Conservation (phyloP, 2,888 invertebrate genomes). For the Saturnia japonica region DNA sequence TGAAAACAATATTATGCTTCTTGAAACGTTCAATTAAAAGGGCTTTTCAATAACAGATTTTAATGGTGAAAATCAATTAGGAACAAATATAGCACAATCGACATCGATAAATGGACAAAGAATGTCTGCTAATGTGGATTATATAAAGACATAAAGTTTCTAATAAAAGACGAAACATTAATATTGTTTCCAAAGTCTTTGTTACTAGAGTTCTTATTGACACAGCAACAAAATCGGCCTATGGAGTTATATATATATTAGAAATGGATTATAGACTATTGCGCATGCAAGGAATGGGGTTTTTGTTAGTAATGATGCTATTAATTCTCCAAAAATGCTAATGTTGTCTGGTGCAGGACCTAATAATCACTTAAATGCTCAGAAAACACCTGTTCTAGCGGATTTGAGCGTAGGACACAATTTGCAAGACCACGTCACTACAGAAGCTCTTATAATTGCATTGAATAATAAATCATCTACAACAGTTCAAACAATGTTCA, state of each 20-base stretch:
- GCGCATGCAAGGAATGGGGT: slow-evolving; percentile 83
- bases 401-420: slow-evolving; percentile 88
- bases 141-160: slow-evolving; percentile 85
- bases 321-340: slow-evolving; percentile 84
- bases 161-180: slow-evolving; percentile 73
- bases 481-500: slow-evolving; percentile 55
- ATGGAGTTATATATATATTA: slow-evolving; percentile 64
- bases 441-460: slow-evolving; percentile 73
- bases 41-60: slow-evolving; percentile 83
- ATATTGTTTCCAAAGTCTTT: slow-evolving; percentile 75
- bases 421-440: slow-evolving; percentile 88
- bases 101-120: slow-evolving; percentile 83
- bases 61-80: slow-evolving; percentile 81
- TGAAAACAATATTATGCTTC: slow-evolving; percentile 77
- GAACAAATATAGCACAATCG: slow-evolving; percentile 83
- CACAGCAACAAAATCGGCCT: slow-evolving; percentile 70
- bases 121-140: slow-evolving; percentile 84
- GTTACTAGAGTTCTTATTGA: slow-evolving; percentile 84
- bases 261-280: slow-evolving; percentile 66
- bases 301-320: slow-evolving; percentile 80
- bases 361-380: slow-evolving; percentile 70
- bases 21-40: slow-evolving; percentile 83
- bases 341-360: slow-evolving; percentile 87
- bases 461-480: slow-evolving; percentile 81
- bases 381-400: slow-evolving; percentile 80